These are phyloP conservation scores for Heterocephalus glaber DNA, from an alignment of 2,113 vertebrate genomes.

Conservation along the genomic window DNA sequence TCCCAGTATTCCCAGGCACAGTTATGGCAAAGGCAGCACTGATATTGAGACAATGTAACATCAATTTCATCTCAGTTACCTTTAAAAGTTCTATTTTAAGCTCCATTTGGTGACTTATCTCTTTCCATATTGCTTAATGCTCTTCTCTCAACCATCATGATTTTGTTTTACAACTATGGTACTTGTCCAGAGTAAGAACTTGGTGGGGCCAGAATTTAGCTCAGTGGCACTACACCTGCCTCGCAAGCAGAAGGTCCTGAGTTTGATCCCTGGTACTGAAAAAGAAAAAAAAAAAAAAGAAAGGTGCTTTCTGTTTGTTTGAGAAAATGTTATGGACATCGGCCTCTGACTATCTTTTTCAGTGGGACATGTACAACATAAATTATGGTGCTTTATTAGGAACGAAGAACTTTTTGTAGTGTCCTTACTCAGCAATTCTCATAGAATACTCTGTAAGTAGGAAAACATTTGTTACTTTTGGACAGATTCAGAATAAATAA, in stretches of 20 bases:
- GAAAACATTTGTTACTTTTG: conserved; percentile 67
- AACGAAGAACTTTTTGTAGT: conserved; percentile 29
- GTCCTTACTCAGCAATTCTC: conserved; percentile 22
- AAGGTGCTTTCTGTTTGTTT: background rate
- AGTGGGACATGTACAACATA: conserved; percentile 16
- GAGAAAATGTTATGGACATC: conserved; percentile 34
- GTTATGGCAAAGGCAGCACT: background rate
- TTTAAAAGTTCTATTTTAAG: conserved; percentile 62
- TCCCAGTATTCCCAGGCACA: background rate
- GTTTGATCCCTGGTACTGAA: too few species aligned
- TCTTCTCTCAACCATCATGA: background rate
- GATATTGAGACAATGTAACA: background rate
- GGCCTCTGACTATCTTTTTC: conserved; percentile 55
- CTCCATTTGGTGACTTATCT: conserved; percentile 71
- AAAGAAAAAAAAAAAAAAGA: background rate
- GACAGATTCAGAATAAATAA: conserved; percentile 63
- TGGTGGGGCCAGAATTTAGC: background rate
- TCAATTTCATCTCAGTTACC: conserved; percentile 59
- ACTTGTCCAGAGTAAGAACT: conserved; percentile 46
- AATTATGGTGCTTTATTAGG: conserved; percentile 69
- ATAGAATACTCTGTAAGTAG: background rate
- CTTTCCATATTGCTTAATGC: conserved; percentile 50
- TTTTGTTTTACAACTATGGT: background rate
- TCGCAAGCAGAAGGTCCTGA: too few species aligned
- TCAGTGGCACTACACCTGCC: too few species aligned